These are phyloP conservation scores for Ormyrus thymus DNA, from an alignment of 2,888 invertebrate genomes.

Conservation along the genomic window DNA sequence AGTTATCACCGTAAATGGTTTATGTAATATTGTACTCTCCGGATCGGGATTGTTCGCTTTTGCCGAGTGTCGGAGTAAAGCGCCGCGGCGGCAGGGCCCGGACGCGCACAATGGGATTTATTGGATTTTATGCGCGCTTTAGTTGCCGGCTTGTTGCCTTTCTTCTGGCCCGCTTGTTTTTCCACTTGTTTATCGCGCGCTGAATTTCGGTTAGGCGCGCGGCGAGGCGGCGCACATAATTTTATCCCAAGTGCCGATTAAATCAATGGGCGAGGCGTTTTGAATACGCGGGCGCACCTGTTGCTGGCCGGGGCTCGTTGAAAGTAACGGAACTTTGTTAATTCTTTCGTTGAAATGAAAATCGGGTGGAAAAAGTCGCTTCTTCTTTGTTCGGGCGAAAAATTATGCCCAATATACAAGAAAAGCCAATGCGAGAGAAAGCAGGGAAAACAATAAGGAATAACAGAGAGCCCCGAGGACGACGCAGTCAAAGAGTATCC, in stretches of 20 bases:
- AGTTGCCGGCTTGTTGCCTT: background rate
- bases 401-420: background rate
- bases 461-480: background rate
- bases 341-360: no score
- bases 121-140: slow-evolving; percentile 5
- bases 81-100: no score
- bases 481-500: background rate
- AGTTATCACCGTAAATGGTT: slow-evolving; percentile 2
- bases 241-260: no score
- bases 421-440: background rate
- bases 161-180: background rate
- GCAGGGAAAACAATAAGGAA: background rate
- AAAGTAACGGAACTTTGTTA: no score
- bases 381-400: no score
- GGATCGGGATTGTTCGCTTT: no score
- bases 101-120: background rate
- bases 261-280: no score
- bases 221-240: background rate
- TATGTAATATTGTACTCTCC: background rate
- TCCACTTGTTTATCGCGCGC: background rate
- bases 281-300: no score
- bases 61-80: no score
- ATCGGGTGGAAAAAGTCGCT: no score
- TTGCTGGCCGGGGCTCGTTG: no score
- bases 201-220: background rate